A percentile compares a stretch with the other conserved stretches of the same genome.
Conservation (phyloP, 1,140 invertebrate genomes). For the Gonatopus flavifemur region DNA sequence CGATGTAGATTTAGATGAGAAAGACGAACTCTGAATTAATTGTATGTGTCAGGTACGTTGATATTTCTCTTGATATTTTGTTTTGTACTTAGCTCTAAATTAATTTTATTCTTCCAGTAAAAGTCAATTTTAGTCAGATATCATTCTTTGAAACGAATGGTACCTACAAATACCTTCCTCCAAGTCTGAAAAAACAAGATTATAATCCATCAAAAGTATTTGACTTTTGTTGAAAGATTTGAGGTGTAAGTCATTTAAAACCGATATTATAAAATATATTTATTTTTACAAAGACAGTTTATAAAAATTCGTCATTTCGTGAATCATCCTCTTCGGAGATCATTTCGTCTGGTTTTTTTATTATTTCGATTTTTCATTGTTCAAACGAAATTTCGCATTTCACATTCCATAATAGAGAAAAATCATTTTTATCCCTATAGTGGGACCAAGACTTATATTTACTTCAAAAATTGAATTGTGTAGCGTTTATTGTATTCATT, state of each 20-base stretch:
- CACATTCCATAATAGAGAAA: constrained; percentile 4
- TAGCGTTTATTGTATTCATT: no score
- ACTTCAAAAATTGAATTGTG: constrained; percentile 8
- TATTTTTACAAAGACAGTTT: constrained; percentile 12
- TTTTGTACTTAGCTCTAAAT: constrained; percentile 5
- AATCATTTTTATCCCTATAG: constrained; percentile 15
- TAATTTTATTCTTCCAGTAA: constrained; percentile 8
- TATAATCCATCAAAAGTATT: no score
- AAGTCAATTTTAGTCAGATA: constrained; percentile 19
- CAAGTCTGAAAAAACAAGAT: no score
- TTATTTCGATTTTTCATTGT: constrained; percentile 9
- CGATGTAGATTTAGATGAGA: constrained; percentile 85
- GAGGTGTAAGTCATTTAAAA: no score
- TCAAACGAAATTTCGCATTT: background rate
- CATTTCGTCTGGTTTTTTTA: constrained; percentile 20
- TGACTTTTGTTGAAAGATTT: no score
- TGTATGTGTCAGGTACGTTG: background rate
- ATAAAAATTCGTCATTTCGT: constrained; percentile 18
- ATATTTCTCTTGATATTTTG: background rate
- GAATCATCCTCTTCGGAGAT: constrained; percentile 13
- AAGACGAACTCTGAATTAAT: constrained; percentile 75
- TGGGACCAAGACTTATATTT: constrained; percentile 18
- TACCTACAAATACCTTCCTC: constrained; percentile 14
- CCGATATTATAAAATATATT: constrained; percentile 13
- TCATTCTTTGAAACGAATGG: constrained; percentile 6